These are phyloP conservation scores for Amphilophus citrinellus DNA, from an alignment of 2,113 vertebrate genomes.

Conservation along the genomic window DNA sequence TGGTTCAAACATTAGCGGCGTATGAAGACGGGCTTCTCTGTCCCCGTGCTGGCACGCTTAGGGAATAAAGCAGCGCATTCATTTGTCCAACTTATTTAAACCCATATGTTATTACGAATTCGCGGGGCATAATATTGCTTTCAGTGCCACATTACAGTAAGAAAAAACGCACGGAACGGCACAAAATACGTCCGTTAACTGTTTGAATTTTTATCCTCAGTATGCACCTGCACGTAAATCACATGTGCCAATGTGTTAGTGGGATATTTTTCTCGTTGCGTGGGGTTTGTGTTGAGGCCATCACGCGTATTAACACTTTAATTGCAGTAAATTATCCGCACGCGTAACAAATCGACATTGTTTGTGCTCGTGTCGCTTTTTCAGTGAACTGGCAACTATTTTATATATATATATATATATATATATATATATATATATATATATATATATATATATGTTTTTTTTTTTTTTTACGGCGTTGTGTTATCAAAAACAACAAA, in stretches of 20 bases:
- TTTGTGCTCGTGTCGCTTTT: not conserved
- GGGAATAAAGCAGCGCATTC: not conserved
- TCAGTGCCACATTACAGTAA: not conserved
- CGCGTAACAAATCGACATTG: not conserved
- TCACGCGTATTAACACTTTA: too few relatives aligned
- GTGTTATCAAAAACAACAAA: not conserved
- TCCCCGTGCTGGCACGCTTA: not conserved
- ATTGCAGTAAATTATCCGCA: not conserved
- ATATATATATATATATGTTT: too few relatives aligned
- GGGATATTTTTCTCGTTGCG: not conserved
- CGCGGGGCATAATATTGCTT: not conserved
- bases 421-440: too few relatives aligned
- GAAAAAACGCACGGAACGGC: not conserved
- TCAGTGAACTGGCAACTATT: not conserved
- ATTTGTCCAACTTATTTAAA: not conserved
- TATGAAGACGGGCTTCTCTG: not conserved
- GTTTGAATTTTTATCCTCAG: not conserved
- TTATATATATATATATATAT: too few relatives aligned
- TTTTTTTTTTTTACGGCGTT: not conserved
- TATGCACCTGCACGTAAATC: not conserved
- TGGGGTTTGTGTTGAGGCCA: not conserved
- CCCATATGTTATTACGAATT: not conserved
- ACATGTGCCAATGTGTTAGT: not conserved
- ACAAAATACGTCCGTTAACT: not conserved
- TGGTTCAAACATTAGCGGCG: slow-evolving; percentile 21